A percentile compares a stretch with the other conserved stretches of the same genome.
Evolutionary conservation across 2,797 vertebrate genomes (phyloP).

Genomic region (Molossus molossus): DNA sequence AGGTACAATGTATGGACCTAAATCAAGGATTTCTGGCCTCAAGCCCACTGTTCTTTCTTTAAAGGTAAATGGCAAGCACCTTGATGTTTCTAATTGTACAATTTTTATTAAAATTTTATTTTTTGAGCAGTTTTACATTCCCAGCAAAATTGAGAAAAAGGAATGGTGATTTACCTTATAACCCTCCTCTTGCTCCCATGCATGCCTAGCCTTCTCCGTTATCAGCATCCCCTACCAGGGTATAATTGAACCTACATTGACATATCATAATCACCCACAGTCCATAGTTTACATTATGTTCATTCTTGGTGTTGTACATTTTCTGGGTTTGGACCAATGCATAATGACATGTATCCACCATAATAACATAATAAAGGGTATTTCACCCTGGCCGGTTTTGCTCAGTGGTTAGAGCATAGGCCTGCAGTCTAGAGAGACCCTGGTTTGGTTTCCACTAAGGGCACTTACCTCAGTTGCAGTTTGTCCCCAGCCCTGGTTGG

Average conservation of each 20-base stretch:
- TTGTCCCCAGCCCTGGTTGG: too few relatives aligned
- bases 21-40: neutral
- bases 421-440: too few relatives aligned
- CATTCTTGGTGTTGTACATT: neutral
- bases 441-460: too few relatives aligned
- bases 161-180: neutral
- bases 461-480: too few relatives aligned
- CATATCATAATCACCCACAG: neutral
- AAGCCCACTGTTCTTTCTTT: neutral
- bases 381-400: too few relatives aligned
- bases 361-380: neutral
- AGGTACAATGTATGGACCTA: neutral
- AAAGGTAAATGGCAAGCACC: neutral
- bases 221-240: neutral
- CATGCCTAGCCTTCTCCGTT: neutral
- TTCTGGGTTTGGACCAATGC: neutral
- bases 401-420: too few relatives aligned
- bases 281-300: neutral
- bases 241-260: neutral
- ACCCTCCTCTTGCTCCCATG: neutral
- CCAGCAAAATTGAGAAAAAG: neutral
- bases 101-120: neutral
- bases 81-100: neutral
- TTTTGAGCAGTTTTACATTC: conserved; percentile 34
- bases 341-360: neutral